Evolutionary conservation across 2,113 vertebrate genomes (phyloP), one percentile per base, ranked within the genome.

Genomic region (Syrmaticus mikado): DNA sequence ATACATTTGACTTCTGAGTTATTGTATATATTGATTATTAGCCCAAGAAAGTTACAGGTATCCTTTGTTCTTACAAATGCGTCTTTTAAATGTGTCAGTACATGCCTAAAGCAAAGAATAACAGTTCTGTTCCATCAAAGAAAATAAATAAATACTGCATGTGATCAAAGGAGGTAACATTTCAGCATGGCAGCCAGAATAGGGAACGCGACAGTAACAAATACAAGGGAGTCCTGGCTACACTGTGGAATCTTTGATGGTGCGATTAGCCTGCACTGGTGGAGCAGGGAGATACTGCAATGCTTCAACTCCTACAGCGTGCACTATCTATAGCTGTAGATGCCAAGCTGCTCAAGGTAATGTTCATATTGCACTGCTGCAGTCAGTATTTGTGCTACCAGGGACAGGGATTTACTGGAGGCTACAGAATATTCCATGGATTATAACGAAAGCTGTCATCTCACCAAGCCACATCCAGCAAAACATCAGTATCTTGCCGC

Each of bases 401-500:
- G 82, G 90, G 85, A 93, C 53, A 87, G 82, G 82, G 94, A 96
- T 96, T 97, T 95, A 96, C 92, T 94, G 92, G 82, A 90, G 87
- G 79, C 87, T 91, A 91, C 55, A 55, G 80, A 65, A 58, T 75
- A 94, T 91, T 97, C 86, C 71, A 53, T 0, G 62, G 52, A 30
- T 81, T 90, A 95, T 90, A 96, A 96, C 72, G 95, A 97, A 96
- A 96, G 61, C 79, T 88, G 84, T 82, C 92, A 90, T 34, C 70
- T 96, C 87, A 95, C 89, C 93, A 94, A 85, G 75, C 81, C 70
- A 88, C 85, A 96, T 95, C 90, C 91, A 24, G 93, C 45, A 52
- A 94, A 93, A 95, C 71, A 76, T 94, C 71, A 82, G 87, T 83
- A 90, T 95, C 92, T 92, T 89, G 79, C 92, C 95, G 96, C 95